Evolutionary conservation across 64 coral and sea anemone genomes (phyloP).

Genomic region (Stylophora pistillata): DNA sequence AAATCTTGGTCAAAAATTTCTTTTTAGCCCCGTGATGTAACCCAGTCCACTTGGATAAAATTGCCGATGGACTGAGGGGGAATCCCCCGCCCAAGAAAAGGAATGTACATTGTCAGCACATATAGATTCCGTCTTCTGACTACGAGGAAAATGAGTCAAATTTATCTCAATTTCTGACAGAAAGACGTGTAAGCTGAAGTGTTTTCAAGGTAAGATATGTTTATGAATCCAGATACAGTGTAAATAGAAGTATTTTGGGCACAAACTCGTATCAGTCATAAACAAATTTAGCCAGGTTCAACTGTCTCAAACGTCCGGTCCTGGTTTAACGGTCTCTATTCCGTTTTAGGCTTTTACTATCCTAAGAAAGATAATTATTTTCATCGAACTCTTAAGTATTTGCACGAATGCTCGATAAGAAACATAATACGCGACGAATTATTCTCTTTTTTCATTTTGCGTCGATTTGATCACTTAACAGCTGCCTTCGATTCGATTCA

Average conservation of each 20-base stretch:
- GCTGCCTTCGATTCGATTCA: no score
- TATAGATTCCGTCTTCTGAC: not conserved
- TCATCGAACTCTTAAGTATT: no score
- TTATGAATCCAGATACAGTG: not conserved
- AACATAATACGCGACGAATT: no score
- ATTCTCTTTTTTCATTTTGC: no score
- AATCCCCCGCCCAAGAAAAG: conserved; percentile 4
- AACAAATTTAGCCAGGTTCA: not conserved
- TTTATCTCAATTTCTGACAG: not conserved
- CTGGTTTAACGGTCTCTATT: no score
- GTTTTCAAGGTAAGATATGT: not conserved
- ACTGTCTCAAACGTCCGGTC: not conserved
- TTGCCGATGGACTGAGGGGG: not conserved
- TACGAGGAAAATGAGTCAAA: not conserved
- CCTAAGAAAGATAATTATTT: no score
- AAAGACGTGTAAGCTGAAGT: not conserved
- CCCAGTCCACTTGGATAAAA: no score
- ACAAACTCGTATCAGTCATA: not conserved
- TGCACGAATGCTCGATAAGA: no score
- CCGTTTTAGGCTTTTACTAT: no score
- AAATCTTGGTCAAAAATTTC: no score
- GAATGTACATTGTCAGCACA: not conserved
- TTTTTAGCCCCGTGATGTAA: no score
- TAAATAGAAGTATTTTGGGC: not conserved
- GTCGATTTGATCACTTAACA: no score